Base-by-base conservation (phyloP, 1,140 invertebrate species). In the Leptopilina boulardi region DNA sequence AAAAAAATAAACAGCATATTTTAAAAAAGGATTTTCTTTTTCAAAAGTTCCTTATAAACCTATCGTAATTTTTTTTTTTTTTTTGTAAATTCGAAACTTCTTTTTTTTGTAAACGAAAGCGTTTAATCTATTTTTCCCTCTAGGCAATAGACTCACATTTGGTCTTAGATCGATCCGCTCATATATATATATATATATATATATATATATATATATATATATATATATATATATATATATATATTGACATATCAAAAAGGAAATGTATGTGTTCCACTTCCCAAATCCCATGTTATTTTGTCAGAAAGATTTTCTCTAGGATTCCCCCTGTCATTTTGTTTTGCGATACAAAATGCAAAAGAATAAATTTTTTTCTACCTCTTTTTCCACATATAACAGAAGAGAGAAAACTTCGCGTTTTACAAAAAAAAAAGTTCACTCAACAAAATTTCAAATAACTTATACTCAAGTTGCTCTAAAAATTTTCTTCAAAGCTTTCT, bases 221-320 rank as follows among this genome's bases (percentile, higher is more conserved):
- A n/a, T n/a, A n/a, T n/a, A n/a, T n/a, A n/a, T n/a, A n/a, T n/a
- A n/a, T n/a, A n/a, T n/a, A n/a, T n/a, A n/a, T 13, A 30, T 30
- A 18, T 51, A n/a, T 51, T 51, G n/a, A 51, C 47, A 18, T 51
- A 51, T 30, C 59, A 66, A 30, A 30, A n/a, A n/a, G n/a, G 59
- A 23, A 66, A 66, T 66, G 59, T 19, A 18, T 66, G 23, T n/a
- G n/a, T n/a, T n/a, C 26, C 23, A 15, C 13, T 30, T 30, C 13
- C 26, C n/a, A 66, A 66, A 66, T 66, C 59, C 15, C 59, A 66
- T 66, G 59, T 66, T 66, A 66, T 66, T 66, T 66, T 23, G 13
- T n/a, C 26, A 30, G 21, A 66, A 66, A 66, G 59, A 66, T 34
- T 66, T 30, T 66, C 21, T 18, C n/a, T n/a, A 19, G 21, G 19